Conservation (phyloP, 1,140 invertebrate genomes). For the Aphaenogaster rudis region DNA sequence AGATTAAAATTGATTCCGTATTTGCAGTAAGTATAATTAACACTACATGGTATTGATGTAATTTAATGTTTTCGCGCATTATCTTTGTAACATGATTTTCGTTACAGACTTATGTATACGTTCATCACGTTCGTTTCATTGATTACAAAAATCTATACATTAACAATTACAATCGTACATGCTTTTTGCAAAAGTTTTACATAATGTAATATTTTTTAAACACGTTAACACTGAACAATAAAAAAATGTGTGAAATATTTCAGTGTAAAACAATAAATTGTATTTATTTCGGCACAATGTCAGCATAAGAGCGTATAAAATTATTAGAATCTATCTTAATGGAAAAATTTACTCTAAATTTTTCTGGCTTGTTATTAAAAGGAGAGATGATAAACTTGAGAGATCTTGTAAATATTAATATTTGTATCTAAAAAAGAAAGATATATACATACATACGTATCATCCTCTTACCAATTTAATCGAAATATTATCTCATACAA, state of each 20-base stretch:
- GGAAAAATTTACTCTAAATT: neutral
- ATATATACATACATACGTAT: constrained; percentile 8
- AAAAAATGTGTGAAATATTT: constrained; percentile 6
- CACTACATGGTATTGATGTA: neutral
- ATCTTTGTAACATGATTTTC: neutral
- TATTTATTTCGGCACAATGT: constrained; percentile 12
- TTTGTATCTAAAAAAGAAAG: constrained; percentile 14
- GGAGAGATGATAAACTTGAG: neutral
- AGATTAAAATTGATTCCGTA: constrained; percentile 18
- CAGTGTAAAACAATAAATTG: neutral
- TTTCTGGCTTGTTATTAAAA: neutral
- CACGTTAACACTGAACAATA: constrained; percentile 24
- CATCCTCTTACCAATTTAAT: constrained; percentile 46
- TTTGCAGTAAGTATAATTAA: constrained; percentile 39
- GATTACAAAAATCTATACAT: constrained; percentile 17
- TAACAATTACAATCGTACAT: neutral
- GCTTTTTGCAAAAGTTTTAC: constrained; percentile 13
- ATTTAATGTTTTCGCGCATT: neutral
- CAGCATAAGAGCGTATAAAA: neutral
- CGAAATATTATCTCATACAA: constrained; percentile 42
- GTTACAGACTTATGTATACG: constrained; percentile 18
- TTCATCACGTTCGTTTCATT: constrained; percentile 16
- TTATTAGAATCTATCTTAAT: neutral
- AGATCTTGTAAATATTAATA: constrained; percentile 10
- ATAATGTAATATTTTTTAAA: constrained; percentile 44